Conservation (phyloP, 2,797 vertebrate species). For the Enteromius mattozi region DNA sequence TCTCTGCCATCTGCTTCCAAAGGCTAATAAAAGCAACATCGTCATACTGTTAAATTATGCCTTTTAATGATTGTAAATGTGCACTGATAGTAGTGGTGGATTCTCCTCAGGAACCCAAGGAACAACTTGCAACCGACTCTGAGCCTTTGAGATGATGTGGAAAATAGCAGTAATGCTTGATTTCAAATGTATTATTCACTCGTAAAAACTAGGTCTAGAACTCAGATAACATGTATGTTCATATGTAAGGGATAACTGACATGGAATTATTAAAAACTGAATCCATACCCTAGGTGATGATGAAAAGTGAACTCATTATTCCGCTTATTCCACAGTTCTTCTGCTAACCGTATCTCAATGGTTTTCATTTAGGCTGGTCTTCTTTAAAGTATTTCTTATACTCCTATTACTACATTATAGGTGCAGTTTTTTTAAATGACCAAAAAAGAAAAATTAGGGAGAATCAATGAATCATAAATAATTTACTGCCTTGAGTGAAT, state of each 20-base stretch:
- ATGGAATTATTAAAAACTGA: neutral
- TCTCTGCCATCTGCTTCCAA: constrained; percentile 72
- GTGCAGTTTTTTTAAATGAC: neutral
- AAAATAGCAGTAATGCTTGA: constrained; percentile 9
- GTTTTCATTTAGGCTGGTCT: neutral
- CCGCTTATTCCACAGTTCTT: neutral
- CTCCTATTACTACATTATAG: neutral
- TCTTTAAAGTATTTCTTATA: neutral
- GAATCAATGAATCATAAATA: too few species aligned
- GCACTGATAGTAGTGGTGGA: constrained; percentile 58
- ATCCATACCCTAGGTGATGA: neutral
- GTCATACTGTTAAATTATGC: constrained; percentile 73
- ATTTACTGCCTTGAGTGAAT: too few species aligned
- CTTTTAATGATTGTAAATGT: constrained; percentile 73
- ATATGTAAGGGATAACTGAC: neutral
- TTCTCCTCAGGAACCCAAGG: constrained; percentile 30
- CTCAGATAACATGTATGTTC: neutral
- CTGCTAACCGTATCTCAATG: neutral
- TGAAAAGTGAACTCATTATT: neutral
- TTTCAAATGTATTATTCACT: constrained; percentile 31
- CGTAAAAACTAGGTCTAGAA: neutral
- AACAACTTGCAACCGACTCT: neutral
- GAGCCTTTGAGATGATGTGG: constrained; percentile 8
- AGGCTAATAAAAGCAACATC: constrained; percentile 72
- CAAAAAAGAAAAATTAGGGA: too few species aligned